A percentile compares a stretch with the other conserved stretches of the same genome.
Evolutionary conservation across 2,888 invertebrate species (phyloP).

Genomic region (Polia nebulosa): DNA sequence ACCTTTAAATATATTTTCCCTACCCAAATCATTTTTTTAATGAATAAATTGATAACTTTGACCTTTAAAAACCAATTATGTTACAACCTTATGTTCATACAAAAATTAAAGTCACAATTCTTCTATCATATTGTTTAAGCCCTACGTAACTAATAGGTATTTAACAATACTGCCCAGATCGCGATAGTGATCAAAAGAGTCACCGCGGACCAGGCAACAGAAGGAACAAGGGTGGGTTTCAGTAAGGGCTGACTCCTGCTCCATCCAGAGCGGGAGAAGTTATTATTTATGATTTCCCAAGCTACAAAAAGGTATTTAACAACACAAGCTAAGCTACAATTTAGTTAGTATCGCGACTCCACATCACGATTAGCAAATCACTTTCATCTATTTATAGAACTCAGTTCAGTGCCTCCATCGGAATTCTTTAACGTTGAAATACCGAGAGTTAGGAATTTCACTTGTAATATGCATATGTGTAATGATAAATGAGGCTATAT

Average conservation of each 20-base stretch:
- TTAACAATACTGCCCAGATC: no score
- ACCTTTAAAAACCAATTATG: not conserved
- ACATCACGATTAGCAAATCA: conserved; percentile 23
- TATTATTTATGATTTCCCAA: no score
- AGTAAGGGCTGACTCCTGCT: no score
- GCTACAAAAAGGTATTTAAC: not conserved
- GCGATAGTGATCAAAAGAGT: no score
- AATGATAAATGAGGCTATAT: conserved; percentile 20
- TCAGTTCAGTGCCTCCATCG: conserved; percentile 14
- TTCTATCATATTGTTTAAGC: no score
- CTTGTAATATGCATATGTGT: conserved; percentile 26
- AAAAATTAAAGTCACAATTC: no score
- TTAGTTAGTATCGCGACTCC: conserved; percentile 18
- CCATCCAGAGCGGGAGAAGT: no score
- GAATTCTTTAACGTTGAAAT: conserved; percentile 27
- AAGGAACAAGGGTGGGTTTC: no score
- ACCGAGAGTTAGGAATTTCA: conserved; percentile 16
- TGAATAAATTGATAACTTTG: not conserved
- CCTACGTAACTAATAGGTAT: no score
- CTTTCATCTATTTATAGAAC: conserved; percentile 25
- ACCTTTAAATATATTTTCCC: not conserved
- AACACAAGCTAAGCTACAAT: conserved; percentile 14
- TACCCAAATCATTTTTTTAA: not conserved
- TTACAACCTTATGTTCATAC: not conserved
- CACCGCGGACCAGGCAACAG: no score